Conservation (phyloP, 2,797 vertebrate species). For the Eulemur mongoz region DNA sequence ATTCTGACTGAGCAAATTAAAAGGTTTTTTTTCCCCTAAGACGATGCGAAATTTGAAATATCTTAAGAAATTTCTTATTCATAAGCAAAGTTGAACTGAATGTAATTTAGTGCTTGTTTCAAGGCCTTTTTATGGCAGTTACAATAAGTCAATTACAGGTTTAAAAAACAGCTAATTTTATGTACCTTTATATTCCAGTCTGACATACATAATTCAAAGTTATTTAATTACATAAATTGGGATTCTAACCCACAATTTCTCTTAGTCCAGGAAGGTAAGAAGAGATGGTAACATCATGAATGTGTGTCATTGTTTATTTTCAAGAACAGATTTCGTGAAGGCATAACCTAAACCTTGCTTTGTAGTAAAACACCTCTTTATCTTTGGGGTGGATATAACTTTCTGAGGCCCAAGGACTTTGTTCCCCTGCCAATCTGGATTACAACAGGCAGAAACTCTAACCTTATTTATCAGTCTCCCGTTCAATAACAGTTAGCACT, state of each 20-base stretch:
- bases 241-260: not conserved
- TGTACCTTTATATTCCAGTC: not conserved
- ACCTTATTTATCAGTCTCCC: not conserved
- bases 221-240: not conserved
- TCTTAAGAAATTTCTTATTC: not conserved
- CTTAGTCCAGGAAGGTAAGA: conserved; percentile 3
- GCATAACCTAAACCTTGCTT: conserved; percentile 33
- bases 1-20: not conserved
- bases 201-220: not conserved
- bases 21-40: not conserved
- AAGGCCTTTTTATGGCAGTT: not conserved
- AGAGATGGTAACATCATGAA: not conserved
- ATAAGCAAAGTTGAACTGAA: not conserved
- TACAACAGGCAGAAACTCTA: conserved; percentile 36
- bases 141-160: not conserved
- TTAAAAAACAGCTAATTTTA: not conserved
- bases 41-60: not conserved
- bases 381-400: conserved; percentile 36
- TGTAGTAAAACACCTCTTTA: conserved; percentile 16
- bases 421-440: conserved; percentile 12
- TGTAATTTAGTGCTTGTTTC: not conserved
- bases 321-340: conserved; percentile 34
- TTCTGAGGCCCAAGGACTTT: conserved; percentile 45
- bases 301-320: not conserved
- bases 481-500: not conserved